Evolutionary conservation across 2,113 vertebrate species (phyloP).

Genomic region (Turdus rufiventris): DNA sequence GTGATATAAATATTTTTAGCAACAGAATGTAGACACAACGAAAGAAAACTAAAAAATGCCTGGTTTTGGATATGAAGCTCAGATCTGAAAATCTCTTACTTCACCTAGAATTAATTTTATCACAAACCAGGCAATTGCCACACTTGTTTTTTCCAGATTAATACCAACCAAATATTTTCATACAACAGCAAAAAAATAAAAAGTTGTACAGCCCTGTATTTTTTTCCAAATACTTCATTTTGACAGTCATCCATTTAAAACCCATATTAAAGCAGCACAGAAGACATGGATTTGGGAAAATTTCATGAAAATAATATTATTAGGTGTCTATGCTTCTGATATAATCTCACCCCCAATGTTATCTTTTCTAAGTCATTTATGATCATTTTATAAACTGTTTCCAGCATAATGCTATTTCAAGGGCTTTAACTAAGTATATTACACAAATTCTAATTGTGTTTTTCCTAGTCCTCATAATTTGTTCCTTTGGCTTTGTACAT

Average conservation of each 20-base stretch:
- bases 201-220: background rate
- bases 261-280: background rate
- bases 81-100: background rate
- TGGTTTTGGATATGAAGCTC: background rate
- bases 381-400: background rate
- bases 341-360: background rate
- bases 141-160: background rate
- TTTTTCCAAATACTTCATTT: background rate
- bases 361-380: background rate
- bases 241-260: conserved; percentile 2
- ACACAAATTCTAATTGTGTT: background rate
- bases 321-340: background rate
- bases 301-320: background rate
- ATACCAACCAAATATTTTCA: background rate
- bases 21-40: background rate
- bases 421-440: background rate
- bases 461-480: background rate
- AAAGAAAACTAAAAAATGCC: background rate
- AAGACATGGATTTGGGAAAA: conserved; percentile 6
- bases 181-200: background rate
- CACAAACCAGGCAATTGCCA: background rate
- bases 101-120: background rate
- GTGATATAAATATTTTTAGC: background rate
- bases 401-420: background rate
- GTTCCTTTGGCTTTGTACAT: background rate